phyloP scores from a whole-genome alignment of 2,888 invertebrate genomes.

The Sinotaia quadrata region DNA sequence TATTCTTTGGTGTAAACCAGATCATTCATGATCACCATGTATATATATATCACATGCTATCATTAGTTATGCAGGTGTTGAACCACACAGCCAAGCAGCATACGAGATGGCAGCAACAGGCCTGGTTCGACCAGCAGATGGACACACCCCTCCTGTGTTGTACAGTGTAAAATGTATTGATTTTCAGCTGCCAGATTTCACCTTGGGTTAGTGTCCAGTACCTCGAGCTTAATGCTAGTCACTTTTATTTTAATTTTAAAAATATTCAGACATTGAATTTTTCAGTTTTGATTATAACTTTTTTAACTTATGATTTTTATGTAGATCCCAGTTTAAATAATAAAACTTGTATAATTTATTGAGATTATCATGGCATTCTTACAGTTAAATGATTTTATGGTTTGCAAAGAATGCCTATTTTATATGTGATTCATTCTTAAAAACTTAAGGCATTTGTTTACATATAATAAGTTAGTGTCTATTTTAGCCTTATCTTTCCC shows the following conservation, averaged over 20 bases:
- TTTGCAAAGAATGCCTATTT: no score
- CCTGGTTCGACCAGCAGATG: constrained; percentile 81
- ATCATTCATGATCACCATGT: no score
- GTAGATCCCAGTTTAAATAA: no score
- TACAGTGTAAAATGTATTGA: constrained; percentile 89
- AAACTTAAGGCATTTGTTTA: no score
- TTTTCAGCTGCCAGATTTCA: constrained; percentile 87
- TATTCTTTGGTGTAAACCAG: no score
- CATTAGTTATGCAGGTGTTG: constrained; percentile 79
- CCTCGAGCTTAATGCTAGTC: not conserved
- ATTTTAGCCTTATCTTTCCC: no score
- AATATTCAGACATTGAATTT: not conserved
- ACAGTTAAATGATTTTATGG: no score
- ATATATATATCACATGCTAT: no score
- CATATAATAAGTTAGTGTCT: no score
- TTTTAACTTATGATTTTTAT: not conserved
- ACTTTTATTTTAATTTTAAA: not conserved
- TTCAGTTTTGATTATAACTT: not conserved
- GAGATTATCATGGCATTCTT: no score
- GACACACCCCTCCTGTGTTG: constrained; percentile 80
- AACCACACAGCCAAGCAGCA: constrained; percentile 88
- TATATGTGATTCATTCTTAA: no score
- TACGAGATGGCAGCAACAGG: constrained; percentile 91
- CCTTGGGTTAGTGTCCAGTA: constrained; percentile 78
- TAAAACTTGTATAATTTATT: no score